Base-by-base conservation (phyloP, 2,113 vertebrate species). In the Pelvicachromis taeniatus region DNA sequence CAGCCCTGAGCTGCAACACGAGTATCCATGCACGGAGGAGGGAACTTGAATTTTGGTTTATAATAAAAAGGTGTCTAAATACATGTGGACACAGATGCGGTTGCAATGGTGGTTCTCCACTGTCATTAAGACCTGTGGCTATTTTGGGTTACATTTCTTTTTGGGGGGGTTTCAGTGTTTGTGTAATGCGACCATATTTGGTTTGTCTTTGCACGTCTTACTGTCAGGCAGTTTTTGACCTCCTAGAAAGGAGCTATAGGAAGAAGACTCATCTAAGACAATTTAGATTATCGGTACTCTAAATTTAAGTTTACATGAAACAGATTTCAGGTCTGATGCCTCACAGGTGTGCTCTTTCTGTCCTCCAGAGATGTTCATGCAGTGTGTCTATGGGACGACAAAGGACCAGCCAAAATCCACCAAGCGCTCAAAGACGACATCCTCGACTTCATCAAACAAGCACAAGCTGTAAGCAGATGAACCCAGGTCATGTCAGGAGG, bases 401-500 rank as follows among this genome's bases (percentile, higher is more conserved):
- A 99, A 96, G 98, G 98, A 87, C 98, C 98, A 54, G 97, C 98
- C 90, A 99, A 99, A 96, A 99, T 99, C 93, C 98, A 99, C 93
- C 98, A 99, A 91, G 98, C 98, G 90, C 96, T 99, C 89, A 99
- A 99, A 95, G 98, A 99, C 93, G 98, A 99, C 93, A 99, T 99
- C 92, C 96, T 99, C 92, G 98, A 99, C 91, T 99, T 99, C 95
- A 99, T 99, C 94, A 99, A 99, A 95, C 98, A 99, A 96, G 98
- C 98, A 89, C 98, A 99, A 93, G 97, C 98, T 86, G 98, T 99
- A 96, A 97, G 83, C 54, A 16, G 48, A 77, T 1, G 3, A 70
- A 29, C 21, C 0, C 65, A 17, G 8, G 48, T 19, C 9, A 48
- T 48, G 40, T 73, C 65, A 48, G 12, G 50, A 52, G 70, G 17